phyloP scores from a whole-genome alignment of 2,797 vertebrate species.

The Pipistrellus nathusii region DNA sequence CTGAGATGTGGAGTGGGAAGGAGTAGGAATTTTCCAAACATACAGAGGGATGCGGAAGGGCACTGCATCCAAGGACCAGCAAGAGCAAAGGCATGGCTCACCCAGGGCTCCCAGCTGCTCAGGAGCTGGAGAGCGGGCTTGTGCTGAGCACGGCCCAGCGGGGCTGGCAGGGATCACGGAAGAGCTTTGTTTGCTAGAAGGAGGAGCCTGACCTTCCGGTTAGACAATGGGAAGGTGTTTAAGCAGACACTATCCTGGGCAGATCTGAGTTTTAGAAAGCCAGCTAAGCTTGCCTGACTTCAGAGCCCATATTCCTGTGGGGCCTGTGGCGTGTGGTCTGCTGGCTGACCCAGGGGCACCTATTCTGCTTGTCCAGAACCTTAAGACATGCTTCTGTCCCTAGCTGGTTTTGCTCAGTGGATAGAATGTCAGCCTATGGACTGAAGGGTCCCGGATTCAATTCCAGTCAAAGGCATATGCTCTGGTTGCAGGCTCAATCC shows the following conservation, averaged over 20 bases:
- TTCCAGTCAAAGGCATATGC: too few relatives aligned
- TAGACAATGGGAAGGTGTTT: conserved; percentile 23
- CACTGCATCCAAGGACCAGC: background rate
- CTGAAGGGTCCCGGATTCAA: too few relatives aligned
- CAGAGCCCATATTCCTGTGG: background rate
- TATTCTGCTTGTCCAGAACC: background rate
- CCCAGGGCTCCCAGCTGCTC: background rate
- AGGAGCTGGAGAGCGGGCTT: background rate
- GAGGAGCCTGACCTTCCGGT: conserved; percentile 9
- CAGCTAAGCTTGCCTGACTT: background rate
- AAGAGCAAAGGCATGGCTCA: conserved; percentile 36
- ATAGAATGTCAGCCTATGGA: too few relatives aligned
- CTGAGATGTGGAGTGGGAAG: background rate
- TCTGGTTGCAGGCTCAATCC: too few relatives aligned
- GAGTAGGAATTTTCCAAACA: conserved; percentile 32
- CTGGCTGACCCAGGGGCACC: background rate
- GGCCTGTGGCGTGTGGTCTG: background rate
- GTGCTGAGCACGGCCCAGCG: background rate
- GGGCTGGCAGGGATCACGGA: background rate
- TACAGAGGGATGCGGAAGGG: background rate
- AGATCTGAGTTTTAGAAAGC: conserved; percentile 33
- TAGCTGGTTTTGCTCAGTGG: too few relatives aligned
- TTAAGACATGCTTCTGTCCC: background rate
- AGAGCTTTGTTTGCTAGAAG: background rate
- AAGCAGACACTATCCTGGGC: background rate